A percentile compares a stretch with the other conserved stretches of the same genome.
Conservation (phyloP, 2,113 vertebrate genomes). For the Pionites leucogaster region DNA sequence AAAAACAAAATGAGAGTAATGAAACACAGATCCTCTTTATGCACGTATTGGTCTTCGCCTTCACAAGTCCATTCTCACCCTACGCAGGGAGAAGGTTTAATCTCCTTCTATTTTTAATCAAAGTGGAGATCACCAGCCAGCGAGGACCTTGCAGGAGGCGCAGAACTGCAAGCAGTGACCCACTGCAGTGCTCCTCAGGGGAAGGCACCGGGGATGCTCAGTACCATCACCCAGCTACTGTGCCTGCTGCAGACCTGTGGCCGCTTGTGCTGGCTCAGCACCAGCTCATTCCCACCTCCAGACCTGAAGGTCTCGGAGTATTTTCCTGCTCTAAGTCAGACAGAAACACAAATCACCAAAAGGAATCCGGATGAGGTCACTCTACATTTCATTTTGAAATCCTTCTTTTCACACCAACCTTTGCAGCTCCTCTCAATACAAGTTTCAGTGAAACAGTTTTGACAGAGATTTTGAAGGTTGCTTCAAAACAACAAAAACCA, state of each 20-base stretch:
- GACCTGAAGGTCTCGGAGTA: neutral
- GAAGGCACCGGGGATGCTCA: neutral
- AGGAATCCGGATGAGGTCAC: neutral
- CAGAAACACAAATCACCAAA: neutral
- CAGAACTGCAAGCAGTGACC: neutral
- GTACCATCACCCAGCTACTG: neutral
- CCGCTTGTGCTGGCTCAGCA: neutral
- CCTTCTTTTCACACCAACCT: neutral
- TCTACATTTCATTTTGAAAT: neutral
- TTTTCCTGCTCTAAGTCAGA: neutral
- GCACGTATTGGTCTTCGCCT: neutral
- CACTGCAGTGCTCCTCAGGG: neutral
- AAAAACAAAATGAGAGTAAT: neutral
- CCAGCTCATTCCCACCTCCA: neutral
- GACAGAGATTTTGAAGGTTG: constrained; percentile 4
- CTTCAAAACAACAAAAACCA: neutral
- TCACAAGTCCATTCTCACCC: neutral
- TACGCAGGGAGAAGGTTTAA: neutral
- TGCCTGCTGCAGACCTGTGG: neutral
- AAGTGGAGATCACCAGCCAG: neutral
- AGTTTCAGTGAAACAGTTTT: neutral
- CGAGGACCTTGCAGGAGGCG: neutral
- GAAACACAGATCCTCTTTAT: neutral
- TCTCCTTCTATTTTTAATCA: neutral
- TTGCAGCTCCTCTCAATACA: neutral